phyloP scores from a whole-genome alignment of 2,888 invertebrate genomes.

The Sicus ferrugineus region DNA sequence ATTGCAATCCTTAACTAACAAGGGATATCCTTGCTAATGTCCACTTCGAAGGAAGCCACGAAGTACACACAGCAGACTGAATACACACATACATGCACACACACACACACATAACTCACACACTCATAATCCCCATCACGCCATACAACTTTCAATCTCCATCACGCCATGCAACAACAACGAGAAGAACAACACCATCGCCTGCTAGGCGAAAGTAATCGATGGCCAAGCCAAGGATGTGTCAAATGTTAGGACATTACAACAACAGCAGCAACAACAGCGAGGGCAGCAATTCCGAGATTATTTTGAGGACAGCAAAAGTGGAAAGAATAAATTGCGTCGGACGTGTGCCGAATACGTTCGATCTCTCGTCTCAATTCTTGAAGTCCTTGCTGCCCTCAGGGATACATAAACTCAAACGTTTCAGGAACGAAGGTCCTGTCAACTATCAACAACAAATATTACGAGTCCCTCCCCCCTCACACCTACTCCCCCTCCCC shows the following conservation, averaged over 20 bases:
- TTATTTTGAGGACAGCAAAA: background rate
- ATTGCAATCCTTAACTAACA: slow-evolving; percentile 41
- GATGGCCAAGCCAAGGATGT: slow-evolving; percentile 55
- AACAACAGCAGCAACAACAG: slow-evolving; percentile 38
- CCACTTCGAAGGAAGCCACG: slow-evolving; percentile 11
- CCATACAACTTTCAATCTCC: background rate
- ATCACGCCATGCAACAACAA: slow-evolving; percentile 25
- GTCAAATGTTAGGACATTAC: slow-evolving; percentile 63
- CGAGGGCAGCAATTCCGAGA: background rate
- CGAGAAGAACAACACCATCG: slow-evolving; percentile 35
- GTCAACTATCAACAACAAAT: slow-evolving; percentile 11
- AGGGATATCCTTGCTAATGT: slow-evolving; percentile 39
- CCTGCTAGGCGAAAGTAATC: slow-evolving; percentile 45
- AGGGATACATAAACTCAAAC: background rate
- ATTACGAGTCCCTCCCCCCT: background rate
- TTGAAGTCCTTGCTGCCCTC: slow-evolving; percentile 19
- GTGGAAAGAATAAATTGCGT: background rate
- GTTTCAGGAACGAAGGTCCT: background rate
- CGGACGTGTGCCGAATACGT: slow-evolving; percentile 36
- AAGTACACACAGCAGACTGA: no score
- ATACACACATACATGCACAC: no score
- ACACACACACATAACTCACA: no score
- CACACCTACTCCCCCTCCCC: no score
- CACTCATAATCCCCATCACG: no score
- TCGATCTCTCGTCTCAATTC: slow-evolving; percentile 30